Evolutionary conservation across 2,113 vertebrate genomes (phyloP).

Genomic region (Nyctibius bracteatus): DNA sequence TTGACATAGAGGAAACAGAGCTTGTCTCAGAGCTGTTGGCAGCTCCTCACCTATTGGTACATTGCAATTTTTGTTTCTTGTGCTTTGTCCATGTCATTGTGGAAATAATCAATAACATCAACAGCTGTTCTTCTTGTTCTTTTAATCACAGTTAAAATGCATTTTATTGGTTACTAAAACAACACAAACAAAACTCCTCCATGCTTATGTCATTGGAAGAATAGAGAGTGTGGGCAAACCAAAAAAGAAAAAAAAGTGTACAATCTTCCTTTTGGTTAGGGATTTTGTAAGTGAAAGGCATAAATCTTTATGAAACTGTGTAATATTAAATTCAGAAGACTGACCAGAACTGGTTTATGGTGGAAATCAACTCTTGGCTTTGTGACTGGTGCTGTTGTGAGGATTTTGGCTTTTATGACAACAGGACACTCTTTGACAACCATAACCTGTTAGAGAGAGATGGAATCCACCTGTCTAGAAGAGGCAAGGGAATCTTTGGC

Average conservation of each 20-base stretch:
- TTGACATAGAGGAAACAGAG: neutral
- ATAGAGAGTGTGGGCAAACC: neutral
- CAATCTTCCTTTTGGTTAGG: neutral
- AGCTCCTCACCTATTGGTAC: neutral
- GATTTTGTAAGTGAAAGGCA: neutral
- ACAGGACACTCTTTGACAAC: too few relatives aligned
- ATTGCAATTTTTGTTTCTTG: neutral
- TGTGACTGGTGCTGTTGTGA: too few relatives aligned
- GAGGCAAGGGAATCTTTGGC: too few relatives aligned
- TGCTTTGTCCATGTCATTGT: neutral
- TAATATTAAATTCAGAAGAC: neutral
- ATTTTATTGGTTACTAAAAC: neutral
- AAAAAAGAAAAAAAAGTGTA: neutral
- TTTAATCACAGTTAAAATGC: neutral
- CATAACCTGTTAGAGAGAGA: too few relatives aligned
- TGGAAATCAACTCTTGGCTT: too few relatives aligned
- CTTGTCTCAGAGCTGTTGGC: neutral
- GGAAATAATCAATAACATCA: neutral
- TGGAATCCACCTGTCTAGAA: too few relatives aligned
- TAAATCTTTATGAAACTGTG: neutral
- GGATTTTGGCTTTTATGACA: too few relatives aligned
- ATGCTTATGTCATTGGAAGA: neutral
- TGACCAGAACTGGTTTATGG: too few relatives aligned
- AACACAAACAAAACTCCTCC: fast-evolving
- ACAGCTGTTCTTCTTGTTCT: neutral